Conservation (phyloP, 2,888 invertebrate species). For the Brachynemurus nebulosus region DNA sequence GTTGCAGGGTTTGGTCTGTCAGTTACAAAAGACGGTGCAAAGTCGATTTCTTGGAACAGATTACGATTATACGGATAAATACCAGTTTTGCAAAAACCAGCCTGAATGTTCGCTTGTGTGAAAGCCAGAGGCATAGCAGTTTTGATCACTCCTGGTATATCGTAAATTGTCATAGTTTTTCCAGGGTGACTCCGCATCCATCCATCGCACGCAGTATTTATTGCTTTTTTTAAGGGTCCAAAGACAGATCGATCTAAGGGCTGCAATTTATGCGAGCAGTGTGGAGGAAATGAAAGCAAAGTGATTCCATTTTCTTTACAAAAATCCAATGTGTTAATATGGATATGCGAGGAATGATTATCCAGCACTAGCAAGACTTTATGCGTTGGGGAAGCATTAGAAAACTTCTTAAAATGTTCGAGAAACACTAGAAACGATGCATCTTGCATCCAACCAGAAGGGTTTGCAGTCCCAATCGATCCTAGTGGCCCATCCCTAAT, state of each 20-base stretch:
- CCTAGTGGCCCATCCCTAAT: constrained; percentile 21
- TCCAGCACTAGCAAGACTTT: constrained; percentile 8
- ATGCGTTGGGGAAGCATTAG: constrained; percentile 1
- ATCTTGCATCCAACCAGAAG: constrained; percentile 13
- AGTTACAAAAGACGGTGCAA: constrained; percentile 3
- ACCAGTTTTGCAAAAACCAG: constrained; percentile 13
- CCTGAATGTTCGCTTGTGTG: constrained; percentile 14
- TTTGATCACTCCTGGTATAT: constrained; percentile 13
- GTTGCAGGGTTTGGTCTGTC: neutral
- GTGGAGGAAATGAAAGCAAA: constrained; percentile 13
- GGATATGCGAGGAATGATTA: constrained; percentile 9
- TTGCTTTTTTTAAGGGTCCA: constrained; percentile 12
- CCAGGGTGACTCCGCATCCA: constrained; percentile 14
- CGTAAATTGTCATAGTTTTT: constrained; percentile 13
- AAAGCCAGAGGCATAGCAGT: constrained; percentile 10
- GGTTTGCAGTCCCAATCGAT: constrained; percentile 18
- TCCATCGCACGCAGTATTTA: constrained; percentile 6
- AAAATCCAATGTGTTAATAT: constrained; percentile 4
- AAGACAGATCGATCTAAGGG: constrained; percentile 13
- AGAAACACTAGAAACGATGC: constrained; percentile 5
- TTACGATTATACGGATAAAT: constrained; percentile 1
- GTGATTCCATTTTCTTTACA: constrained; percentile 11
- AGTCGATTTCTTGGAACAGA: constrained; percentile 12
- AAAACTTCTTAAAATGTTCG: constrained; percentile 5
- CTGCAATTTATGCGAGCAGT: constrained; percentile 14